Conservation (phyloP, 1,140 invertebrate genomes). For the Pogonomyrmex barbatus region DNA sequence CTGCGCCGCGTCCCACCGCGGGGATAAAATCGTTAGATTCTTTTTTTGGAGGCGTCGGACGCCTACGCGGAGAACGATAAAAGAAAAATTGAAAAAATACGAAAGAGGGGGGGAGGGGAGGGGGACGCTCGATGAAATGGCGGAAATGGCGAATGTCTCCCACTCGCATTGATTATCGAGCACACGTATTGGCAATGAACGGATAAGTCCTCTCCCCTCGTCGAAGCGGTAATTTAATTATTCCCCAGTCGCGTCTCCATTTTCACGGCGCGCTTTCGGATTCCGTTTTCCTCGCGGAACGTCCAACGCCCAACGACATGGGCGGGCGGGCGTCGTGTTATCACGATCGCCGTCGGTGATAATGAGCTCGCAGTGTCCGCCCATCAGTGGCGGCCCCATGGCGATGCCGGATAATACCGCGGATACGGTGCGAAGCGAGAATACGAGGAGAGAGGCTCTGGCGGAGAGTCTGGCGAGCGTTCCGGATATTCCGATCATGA, state of each 20-base stretch:
- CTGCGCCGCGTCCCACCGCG: neutral
- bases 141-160: neutral
- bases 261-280: neutral
- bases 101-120: too few relatives aligned
- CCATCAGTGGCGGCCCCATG: neutral
- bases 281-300: slow-evolving; percentile 13
- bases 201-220: slow-evolving; percentile 19
- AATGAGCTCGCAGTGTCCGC: slow-evolving; percentile 49
- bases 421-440: neutral
- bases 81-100: neutral
- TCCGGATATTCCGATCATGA: slow-evolving; percentile 52
- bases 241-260: slow-evolving; percentile 18
- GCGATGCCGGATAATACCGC: slow-evolving; percentile 29
- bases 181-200: slow-evolving; percentile 51
- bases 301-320: neutral
- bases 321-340: slow-evolving; percentile 29
- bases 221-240: slow-evolving; percentile 49
- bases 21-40: neutral
- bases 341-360: slow-evolving; percentile 46
- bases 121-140: neutral
- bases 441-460: neutral
- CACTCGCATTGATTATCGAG: slow-evolving; percentile 42
- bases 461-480: neutral
- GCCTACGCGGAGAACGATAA: neutral
- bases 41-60: neutral